Conservation (phyloP, 2,113 vertebrate genomes). For the Colistium nudipinnis region DNA sequence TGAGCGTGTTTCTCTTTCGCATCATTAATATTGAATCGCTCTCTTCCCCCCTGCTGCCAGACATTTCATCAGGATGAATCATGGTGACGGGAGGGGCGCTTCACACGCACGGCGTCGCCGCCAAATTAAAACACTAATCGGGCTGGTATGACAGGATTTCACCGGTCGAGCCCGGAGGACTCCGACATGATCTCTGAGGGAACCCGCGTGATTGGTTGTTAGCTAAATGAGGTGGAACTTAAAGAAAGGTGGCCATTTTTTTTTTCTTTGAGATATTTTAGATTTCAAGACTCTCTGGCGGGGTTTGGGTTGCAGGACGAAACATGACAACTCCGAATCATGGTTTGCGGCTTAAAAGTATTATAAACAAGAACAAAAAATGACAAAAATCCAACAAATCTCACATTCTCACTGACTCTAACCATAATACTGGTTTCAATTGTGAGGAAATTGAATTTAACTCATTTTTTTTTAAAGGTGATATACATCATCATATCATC, state of each 20-base stretch:
- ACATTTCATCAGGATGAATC: slow-evolving; percentile 75
- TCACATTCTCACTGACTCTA: too few species aligned
- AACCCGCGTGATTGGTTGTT: background rate
- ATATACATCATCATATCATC: slow-evolving; percentile 7
- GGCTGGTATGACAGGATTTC: slow-evolving; percentile 20
- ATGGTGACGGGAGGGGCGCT: slow-evolving; percentile 62
- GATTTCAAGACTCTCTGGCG: background rate
- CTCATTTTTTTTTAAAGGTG: too few species aligned
- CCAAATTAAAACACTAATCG: slow-evolving; percentile 45
- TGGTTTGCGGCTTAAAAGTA: too few species aligned
- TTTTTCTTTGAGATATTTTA: slow-evolving; percentile 2
- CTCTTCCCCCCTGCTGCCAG: slow-evolving; percentile 58
- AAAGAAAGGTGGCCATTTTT: background rate
- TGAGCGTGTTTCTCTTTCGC: slow-evolving; percentile 82
- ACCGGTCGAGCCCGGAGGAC: background rate
- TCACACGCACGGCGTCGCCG: slow-evolving; percentile 32
- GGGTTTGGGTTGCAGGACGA: background rate
- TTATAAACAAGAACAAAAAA: too few species aligned
- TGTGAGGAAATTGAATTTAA: background rate
- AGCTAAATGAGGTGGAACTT: slow-evolving; percentile 5
- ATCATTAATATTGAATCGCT: slow-evolving; percentile 74
- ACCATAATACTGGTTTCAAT: too few species aligned
- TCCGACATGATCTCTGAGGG: slow-evolving; percentile 2
- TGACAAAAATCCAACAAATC: too few species aligned
- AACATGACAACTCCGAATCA: background rate